Base-by-base conservation (phyloP, 2,888 invertebrate species). In the Steinernema hermaphroditum region DNA sequence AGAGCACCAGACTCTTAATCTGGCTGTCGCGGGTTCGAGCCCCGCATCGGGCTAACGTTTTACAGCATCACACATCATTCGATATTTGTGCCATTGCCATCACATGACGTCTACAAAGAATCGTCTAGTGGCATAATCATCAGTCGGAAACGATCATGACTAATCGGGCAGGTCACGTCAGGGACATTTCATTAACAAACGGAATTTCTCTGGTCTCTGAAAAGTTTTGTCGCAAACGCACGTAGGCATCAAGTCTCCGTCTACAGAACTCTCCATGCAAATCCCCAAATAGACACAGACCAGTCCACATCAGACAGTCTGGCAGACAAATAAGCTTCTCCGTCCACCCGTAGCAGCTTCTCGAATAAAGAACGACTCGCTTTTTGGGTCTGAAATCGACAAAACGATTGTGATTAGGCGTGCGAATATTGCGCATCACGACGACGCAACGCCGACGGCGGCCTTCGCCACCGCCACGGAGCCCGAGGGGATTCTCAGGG, bases 381-480 rank as follows among this genome's bases (percentile, higher is more conserved):
- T 27, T 54, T 46, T 46, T 46, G 46, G 16, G 16, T 46, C 46
- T 46, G 27, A 27, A 54, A 24, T 22, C 27, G 54, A 54, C 54
- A 54, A 54, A 54, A 54, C 54, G 24, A 54, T 54, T 54, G 54
- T 54, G 24, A 54, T 54, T 54, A 54, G 54, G 54, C 54, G 54
- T 54, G 54, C 24, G 46, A 46, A n/a, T 46, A n/a, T 46, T n/a
- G 19, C 46, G 46, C 19, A 49, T n/a, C 49, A 19, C 49, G 49
- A 49, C 6, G 9, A n/a, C 49, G 19, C 12, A 41, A 14, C 14
- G 9, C 9, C 14, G 9, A 19, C 54, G 22, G 27, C 27, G 22
- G 54, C 54, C 19, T 12, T 22, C 19, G 54, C 54, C 19, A 6
- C 49, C 49, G 49, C 19, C 19, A 46, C 46, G n/a, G 46, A 46